Percentiles rank a stretch among this genome's conserved stretches.
Evolutionary conservation across 2,888 invertebrate genomes (phyloP).

Genomic region (Baccha elongata): DNA sequence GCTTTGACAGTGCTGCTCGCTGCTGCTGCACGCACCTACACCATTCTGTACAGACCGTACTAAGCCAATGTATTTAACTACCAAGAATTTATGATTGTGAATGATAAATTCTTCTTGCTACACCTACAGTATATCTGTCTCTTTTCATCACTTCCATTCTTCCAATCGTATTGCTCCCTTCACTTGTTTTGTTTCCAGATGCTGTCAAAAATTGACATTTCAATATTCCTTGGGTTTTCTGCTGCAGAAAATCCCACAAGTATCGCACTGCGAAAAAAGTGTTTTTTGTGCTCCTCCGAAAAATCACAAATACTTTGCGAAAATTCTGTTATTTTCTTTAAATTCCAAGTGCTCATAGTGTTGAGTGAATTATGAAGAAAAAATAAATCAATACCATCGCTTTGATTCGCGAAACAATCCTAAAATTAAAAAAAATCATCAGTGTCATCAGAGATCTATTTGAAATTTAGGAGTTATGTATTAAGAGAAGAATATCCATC

Average conservation of each 20-base stretch:
- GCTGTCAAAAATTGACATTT: constrained; percentile 63
- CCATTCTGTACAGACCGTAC: too few relatives aligned
- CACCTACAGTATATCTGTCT: constrained; percentile 3
- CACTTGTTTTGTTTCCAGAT: constrained; percentile 26
- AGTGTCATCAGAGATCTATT: constrained; percentile 52
- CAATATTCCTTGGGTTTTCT: not conserved
- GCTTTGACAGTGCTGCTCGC: too few relatives aligned
- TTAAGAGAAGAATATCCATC: constrained; percentile 29
- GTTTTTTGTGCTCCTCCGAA: constrained; percentile 12
- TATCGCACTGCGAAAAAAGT: constrained; percentile 23
- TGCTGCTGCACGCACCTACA: too few relatives aligned
- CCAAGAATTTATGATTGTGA: too few relatives aligned
- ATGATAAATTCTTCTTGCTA: too few relatives aligned
- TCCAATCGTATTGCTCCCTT: constrained; percentile 11
- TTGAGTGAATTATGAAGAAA: constrained; percentile 39
- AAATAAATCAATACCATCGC: constrained; percentile 13
- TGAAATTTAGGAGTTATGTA: constrained; percentile 44
- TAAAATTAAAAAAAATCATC: constrained; percentile 22
- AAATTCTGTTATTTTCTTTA: not conserved
- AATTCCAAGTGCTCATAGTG: constrained; percentile 21
- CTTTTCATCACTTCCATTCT: constrained; percentile 31
- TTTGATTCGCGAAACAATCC: constrained; percentile 29
- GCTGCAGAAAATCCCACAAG: constrained; percentile 53
- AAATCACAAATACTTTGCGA: not conserved
- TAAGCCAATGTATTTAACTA: too few relatives aligned